A percentile compares a stretch with the other conserved stretches of the same genome.
Evolutionary conservation across 1,140 invertebrate genomes (phyloP).

Genomic region (Gonioctena quinquepunctata): DNA sequence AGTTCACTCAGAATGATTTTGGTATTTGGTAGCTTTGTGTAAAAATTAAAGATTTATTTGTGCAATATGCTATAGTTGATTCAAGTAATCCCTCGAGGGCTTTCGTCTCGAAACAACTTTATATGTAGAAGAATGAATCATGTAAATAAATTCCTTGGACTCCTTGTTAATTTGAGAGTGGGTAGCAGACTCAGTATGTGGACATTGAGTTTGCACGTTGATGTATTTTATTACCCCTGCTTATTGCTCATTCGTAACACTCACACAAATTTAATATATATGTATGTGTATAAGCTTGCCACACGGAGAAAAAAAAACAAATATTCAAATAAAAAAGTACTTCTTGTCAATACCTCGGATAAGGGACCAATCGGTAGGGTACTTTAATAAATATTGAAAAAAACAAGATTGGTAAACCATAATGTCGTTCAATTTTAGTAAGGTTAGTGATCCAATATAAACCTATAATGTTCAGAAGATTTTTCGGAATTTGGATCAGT

Average conservation of each 20-base stretch:
- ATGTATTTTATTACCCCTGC: constrained; percentile 18
- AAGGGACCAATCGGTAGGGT: too few relatives aligned
- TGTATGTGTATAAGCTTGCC: not conserved
- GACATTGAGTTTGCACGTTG: constrained; percentile 14
- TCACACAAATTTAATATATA: not conserved
- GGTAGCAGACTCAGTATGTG: not conserved
- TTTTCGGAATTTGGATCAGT: too few relatives aligned
- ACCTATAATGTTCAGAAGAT: too few relatives aligned
- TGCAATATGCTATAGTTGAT: constrained; percentile 3
- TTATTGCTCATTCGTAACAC: constrained; percentile 17
- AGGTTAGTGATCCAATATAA: too few relatives aligned
- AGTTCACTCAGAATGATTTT: not conserved
- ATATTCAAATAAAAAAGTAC: too few relatives aligned
- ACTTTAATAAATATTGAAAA: too few relatives aligned
- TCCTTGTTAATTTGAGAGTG: not conserved
- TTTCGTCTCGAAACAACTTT: constrained; percentile 11
- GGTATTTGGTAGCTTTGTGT: not conserved
- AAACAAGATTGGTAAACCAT: too few relatives aligned
- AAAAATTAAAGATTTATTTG: not conserved
- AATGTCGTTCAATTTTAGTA: too few relatives aligned
- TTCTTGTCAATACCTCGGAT: too few relatives aligned
- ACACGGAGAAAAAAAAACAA: too few relatives aligned
- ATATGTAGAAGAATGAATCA: constrained; percentile 1
- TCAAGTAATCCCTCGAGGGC: not conserved
- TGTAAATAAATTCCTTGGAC: constrained; percentile 9